Evolutionary conservation across 2,888 invertebrate species (phyloP).

Genomic region (Sinelater perroti): DNA sequence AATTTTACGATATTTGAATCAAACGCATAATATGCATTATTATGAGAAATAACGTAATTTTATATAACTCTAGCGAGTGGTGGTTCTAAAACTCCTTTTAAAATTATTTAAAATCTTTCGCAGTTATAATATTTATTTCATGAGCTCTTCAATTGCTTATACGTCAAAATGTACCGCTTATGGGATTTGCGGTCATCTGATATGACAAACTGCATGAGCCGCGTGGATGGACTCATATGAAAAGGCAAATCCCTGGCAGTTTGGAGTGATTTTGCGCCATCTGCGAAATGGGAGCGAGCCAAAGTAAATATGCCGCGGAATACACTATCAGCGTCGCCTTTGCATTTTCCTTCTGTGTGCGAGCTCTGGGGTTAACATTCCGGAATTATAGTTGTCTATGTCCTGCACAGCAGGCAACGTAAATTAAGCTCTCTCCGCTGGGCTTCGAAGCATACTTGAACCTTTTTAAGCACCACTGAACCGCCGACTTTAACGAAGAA

Average conservation of each 20-base stretch:
- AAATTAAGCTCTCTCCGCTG: conserved; percentile 36
- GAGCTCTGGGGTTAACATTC: conserved; percentile 27
- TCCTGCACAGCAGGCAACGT: conserved; percentile 37
- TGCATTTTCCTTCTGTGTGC: conserved; percentile 30
- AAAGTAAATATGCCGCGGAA: conserved; percentile 16
- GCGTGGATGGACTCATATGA: conserved; percentile 6
- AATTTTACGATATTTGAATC: too few relatives aligned
- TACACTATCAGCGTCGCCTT: conserved; percentile 24
- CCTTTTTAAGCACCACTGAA: conserved; percentile 40
- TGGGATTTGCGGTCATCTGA: not conserved
- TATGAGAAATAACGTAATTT: too few relatives aligned
- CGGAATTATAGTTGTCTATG: conserved; percentile 35
- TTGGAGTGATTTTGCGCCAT: conserved; percentile 17
- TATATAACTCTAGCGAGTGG: too few relatives aligned
- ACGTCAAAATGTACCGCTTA: conserved; percentile 2
- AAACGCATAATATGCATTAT: too few relatives aligned
- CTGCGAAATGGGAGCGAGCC: conserved; percentile 14
- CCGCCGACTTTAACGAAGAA: conserved; percentile 38
- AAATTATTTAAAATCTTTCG: too few relatives aligned
- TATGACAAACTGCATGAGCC: conserved; percentile 3
- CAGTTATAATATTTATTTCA: not conserved
- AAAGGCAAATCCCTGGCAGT: conserved; percentile 21
- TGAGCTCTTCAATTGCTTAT: not conserved
- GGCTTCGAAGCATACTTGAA: conserved; percentile 38
- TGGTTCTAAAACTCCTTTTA: too few relatives aligned